A percentile compares a stretch with the other conserved stretches of the same genome.
Conservation (phyloP, 2,113 vertebrate species). For the Ciconia boyciana region DNA sequence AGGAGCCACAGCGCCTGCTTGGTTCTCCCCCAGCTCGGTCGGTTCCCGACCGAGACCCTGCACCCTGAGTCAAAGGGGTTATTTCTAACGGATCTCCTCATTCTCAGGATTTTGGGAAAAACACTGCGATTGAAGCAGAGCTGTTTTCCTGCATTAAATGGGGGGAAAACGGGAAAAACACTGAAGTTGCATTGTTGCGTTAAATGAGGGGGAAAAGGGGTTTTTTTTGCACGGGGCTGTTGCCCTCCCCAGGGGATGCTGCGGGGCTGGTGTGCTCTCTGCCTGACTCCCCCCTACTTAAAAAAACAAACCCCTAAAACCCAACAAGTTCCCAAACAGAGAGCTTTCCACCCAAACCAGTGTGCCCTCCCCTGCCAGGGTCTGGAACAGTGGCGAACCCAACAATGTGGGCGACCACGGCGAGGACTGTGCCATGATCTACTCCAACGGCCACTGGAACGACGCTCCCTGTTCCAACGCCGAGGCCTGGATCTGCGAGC, state of each 20-base stretch:
- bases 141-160: rapidly evolving
- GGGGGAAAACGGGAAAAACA: background rate
- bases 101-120: background rate
- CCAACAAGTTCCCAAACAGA: rapidly evolving
- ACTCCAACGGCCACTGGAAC: background rate
- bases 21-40: too few species aligned
- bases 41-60: background rate
- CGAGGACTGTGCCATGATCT: background rate
- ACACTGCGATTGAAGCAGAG: rapidly evolving
- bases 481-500: background rate
- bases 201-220: background rate
- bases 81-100: rapidly evolving
- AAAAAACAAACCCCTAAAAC: background rate
- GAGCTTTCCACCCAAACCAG: background rate
- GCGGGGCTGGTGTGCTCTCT: rapidly evolving
- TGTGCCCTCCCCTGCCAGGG: background rate
- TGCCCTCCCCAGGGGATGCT: background rate
- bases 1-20: too few species aligned
- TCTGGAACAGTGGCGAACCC: slow-evolving; percentile 28
- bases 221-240: too few species aligned
- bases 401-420: background rate
- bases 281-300: background rate
- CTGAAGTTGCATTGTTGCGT: background rate
- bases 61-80: background rate
- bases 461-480: rapidly evolving